Conservation (phyloP, 2,888 invertebrate species). For the Labia minor region DNA sequence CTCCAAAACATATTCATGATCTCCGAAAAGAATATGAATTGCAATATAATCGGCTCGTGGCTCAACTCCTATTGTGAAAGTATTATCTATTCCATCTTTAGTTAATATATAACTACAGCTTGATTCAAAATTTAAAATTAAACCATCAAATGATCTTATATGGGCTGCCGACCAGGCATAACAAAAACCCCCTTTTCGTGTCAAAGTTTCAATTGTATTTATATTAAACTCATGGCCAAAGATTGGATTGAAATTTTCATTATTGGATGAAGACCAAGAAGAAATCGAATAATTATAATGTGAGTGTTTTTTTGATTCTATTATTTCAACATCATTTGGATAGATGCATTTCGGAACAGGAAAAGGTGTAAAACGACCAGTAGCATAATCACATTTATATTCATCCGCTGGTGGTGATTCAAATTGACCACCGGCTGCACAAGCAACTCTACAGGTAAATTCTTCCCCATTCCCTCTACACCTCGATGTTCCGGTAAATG, state of each 20-base stretch:
- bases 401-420: constrained; percentile 46
- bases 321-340: neutral
- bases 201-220: constrained; percentile 28
- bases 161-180: constrained; percentile 71
- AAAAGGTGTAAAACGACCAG: constrained; percentile 53
- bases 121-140: constrained; percentile 54
- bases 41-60: neutral
- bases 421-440: constrained; percentile 54
- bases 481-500: constrained; percentile 65
- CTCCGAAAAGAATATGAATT: neutral
- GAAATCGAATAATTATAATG: neutral
- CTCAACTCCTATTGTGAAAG: constrained; percentile 40
- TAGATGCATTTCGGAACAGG: constrained; percentile 63
- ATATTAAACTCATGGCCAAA: neutral
- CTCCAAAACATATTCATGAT: neutral
- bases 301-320: neutral
- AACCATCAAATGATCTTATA: constrained; percentile 75
- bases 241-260: neutral
- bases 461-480: constrained; percentile 52
- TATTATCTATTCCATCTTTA: constrained; percentile 56
- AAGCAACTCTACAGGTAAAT: constrained; percentile 53
- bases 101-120: constrained; percentile 64
- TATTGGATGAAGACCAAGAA: neutral
- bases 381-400: constrained; percentile 57
- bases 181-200: constrained; percentile 57